Evolutionary conservation across 2,113 vertebrate species (phyloP), one percentile per base, ranked within the genome.

Genomic region (Arvicanthis niloticus): DNA sequence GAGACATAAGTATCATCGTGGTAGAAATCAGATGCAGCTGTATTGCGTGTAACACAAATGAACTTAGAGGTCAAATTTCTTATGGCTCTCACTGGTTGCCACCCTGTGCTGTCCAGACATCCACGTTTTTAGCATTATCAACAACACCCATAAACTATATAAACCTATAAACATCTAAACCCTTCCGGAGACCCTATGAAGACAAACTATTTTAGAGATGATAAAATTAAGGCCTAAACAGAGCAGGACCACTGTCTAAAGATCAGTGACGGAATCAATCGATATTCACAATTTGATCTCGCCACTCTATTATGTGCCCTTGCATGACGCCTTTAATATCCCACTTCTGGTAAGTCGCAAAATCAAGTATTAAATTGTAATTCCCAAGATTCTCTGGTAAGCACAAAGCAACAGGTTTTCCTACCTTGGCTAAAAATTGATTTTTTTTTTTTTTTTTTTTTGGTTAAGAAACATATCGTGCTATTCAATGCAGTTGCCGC

Each of bases 211-310:
- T 88, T 94, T 91, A 80, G 29, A 90, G 53, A 67, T 65, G 15
- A 92, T 76, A 96, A 95, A 88, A 81, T 60, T 77, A 56, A 84
- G 37, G 48, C 34, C 92, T 93, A 76, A 95, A 91, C 3, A 95
- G 84, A 80, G 68, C 81, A 94, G 73, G 6, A 67, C 86, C 77
- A 89, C 37, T 87, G 12, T 40, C 29, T 65, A 84, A 91, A 90
- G 67, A 84, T 56, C 92, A 91, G 37, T 68, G 77, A 40, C 12
- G 89, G 68, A 88, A 65, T 96, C 2, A 42, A 51, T 45, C 53
- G 88, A 78, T 31, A 84, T 80, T 68, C 91, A 96, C 89, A 96
- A 93, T 91, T 81, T 91, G 42, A 72, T 68, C 22, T 51, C 4
- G 29, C 29, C 65, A 5, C 65, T 67, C 1, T 4, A 3, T 29